Percentiles rank a stretch among this genome's conserved stretches.
Evolutionary conservation across 35 echinoderm and acorn worm species (phyloP).

Genomic region (Anneissia japonica): DNA sequence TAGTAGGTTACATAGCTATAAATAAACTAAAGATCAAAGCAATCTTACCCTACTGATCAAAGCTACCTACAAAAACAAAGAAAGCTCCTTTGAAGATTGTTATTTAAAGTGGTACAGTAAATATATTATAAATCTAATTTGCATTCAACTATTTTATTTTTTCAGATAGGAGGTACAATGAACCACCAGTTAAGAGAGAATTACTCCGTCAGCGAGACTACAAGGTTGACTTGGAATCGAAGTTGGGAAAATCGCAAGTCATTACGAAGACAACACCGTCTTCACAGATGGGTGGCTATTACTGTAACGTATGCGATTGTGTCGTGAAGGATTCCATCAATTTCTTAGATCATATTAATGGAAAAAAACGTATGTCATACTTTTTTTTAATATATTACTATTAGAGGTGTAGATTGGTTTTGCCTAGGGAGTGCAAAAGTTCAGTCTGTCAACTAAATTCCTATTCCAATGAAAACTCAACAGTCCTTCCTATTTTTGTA

Average conservation of each 20-base stretch:
- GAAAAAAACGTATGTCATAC: constrained; percentile 91
- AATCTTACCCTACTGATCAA: too few species aligned
- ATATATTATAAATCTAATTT: background rate
- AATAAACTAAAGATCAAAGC: background rate
- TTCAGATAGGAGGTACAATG: constrained; percentile 69
- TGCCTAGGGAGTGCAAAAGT: too few species aligned
- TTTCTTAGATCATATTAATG: constrained; percentile 97
- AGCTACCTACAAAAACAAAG: background rate
- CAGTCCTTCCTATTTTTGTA: too few species aligned
- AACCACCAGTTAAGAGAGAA: constrained; percentile 83
- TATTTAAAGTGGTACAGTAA: background rate
- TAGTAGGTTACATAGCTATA: background rate
- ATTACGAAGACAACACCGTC: constrained; percentile 97
- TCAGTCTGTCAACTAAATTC: too few species aligned
- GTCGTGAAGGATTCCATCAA: constrained; percentile 99
- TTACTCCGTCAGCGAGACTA: constrained; percentile 89
- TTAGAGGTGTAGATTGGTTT: too few species aligned
- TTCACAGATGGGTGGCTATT: constrained; percentile 96
- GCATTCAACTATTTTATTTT: background rate
- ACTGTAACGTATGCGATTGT: constrained; percentile 99
- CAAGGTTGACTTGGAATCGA: constrained; percentile 95
- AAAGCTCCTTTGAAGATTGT: background rate
- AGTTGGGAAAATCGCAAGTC: constrained; percentile 92
- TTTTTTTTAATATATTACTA: too few species aligned
- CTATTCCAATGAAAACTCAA: too few species aligned